These are phyloP conservation scores for Synergus japonicus DNA, from an alignment of 2,888 invertebrate species.

Conservation along the genomic window DNA sequence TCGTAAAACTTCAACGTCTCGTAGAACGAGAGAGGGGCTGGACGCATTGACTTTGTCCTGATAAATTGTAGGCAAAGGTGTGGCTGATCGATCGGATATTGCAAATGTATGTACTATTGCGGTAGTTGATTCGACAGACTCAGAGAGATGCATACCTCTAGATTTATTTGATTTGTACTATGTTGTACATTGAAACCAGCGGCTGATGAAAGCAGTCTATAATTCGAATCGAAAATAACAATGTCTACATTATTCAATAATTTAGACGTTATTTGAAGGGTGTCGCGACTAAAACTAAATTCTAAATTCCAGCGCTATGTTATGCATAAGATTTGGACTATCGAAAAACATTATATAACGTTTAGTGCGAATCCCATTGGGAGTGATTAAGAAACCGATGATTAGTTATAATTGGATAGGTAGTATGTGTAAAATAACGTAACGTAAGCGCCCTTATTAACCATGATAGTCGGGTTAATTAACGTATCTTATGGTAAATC, in stretches of 20 bases:
- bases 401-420: not conserved
- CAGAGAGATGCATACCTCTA: not conserved
- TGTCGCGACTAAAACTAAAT: no score
- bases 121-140: not conserved
- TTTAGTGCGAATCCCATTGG: not conserved
- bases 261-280: no score
- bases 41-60: not conserved
- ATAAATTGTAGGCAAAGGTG: constrained; percentile 11
- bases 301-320: not conserved
- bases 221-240: not conserved
- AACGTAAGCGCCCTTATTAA: not conserved
- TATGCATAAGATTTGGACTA: not conserved
- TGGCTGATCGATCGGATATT: constrained; percentile 26
- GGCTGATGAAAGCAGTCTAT: not conserved
- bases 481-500: not conserved
- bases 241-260: no score
- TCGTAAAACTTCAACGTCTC: not conserved
- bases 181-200: not conserved
- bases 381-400: not conserved
- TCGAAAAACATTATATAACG: not conserved
- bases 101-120: not conserved
- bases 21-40: not conserved
- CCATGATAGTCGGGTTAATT: not conserved
- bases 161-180: not conserved
- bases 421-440: not conserved